These are phyloP conservation scores for Plotosus lineatus DNA, from an alignment of 2,113 vertebrate species.

Conservation along the genomic window DNA sequence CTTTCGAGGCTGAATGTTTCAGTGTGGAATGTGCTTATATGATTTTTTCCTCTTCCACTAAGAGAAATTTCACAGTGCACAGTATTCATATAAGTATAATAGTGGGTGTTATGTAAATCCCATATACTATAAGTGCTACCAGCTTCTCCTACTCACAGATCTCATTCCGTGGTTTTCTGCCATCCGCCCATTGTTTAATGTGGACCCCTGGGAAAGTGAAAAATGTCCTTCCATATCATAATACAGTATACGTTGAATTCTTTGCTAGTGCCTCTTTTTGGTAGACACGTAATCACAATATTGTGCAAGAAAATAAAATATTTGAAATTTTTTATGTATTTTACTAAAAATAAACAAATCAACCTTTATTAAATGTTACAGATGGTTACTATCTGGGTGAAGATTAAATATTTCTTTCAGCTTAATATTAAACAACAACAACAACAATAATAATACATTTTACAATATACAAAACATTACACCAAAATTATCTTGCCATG, in stretches of 20 bases:
- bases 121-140: conserved; percentile 15
- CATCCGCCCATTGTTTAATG: conserved; percentile 20
- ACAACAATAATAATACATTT: no score
- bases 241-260: neutral
- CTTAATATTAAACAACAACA: no score
- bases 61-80: neutral
- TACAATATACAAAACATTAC: neutral
- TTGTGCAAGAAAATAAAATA: neutral
- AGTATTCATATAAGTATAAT: conserved; percentile 9
- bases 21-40: conserved; percentile 11
- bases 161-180: neutral
- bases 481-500: neutral
- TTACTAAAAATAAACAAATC: neutral
- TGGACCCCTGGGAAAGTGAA: neutral
- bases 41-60: neutral
- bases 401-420: neutral
- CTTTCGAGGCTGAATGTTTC: conserved; percentile 20
- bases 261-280: neutral
- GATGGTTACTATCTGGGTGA: neutral
- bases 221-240: neutral
- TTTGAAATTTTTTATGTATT: neutral
- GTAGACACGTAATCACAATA: neutral
- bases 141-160: conserved; percentile 18
- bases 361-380: neutral
- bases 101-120: conserved; percentile 20